phyloP scores from a whole-genome alignment of 2,888 invertebrate genomes.

The Girardia tigrina region DNA sequence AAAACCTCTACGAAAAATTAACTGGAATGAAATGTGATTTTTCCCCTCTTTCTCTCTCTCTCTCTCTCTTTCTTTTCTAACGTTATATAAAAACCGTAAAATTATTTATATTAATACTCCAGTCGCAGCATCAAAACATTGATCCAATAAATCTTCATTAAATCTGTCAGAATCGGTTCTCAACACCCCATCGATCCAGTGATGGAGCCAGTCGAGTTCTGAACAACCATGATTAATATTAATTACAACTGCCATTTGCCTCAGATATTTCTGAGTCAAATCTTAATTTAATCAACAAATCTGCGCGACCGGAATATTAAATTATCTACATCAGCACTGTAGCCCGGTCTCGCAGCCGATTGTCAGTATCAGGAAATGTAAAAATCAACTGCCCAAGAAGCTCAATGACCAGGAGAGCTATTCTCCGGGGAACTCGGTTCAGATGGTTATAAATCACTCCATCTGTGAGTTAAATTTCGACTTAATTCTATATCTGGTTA shows the following conservation, averaged over 20 bases:
- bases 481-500: constrained; percentile 20
- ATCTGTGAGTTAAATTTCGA: constrained; percentile 12
- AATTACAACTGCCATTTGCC: background rate
- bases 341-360: background rate
- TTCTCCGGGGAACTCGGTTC: background rate
- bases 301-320: constrained; percentile 17
- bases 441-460: constrained; percentile 20
- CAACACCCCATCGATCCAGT: constrained; percentile 3
- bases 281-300: constrained; percentile 23
- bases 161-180: background rate
- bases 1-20: too few species aligned
- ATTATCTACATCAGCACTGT: constrained; percentile 18
- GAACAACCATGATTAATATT: constrained; percentile 11
- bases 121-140: background rate
- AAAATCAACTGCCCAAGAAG: constrained; percentile 18
- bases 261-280: constrained; percentile 12
- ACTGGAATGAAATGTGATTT: too few species aligned
- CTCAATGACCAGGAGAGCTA: constrained; percentile 16
- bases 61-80: background rate
- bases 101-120: background rate
- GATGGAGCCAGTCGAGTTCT: constrained; percentile 12
- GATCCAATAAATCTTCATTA: constrained; percentile 7
- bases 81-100: background rate
- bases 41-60: too few species aligned
- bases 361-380: constrained; percentile 23